These are phyloP conservation scores for Habroteleia sp. DNA, from an alignment of 2,888 invertebrate genomes.

Conservation along the genomic window DNA sequence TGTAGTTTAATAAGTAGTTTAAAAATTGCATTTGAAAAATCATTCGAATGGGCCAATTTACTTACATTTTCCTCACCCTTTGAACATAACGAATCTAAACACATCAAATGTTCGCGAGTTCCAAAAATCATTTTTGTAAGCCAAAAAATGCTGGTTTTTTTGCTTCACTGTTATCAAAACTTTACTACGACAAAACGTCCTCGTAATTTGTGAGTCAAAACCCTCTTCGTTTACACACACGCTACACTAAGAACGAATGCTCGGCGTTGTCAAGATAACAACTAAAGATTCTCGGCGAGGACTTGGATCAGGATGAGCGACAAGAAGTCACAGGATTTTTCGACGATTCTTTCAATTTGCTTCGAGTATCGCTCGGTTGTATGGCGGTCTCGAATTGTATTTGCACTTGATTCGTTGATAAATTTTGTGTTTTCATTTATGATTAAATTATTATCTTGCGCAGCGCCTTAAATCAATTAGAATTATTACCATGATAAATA, in stretches of 20 bases:
- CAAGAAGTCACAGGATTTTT: constrained; percentile 5
- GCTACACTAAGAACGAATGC: constrained; percentile 4
- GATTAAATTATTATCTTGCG: no score
- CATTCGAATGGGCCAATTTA: neutral
- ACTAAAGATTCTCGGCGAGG: neutral
- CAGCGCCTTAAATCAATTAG: no score
- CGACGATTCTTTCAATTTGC: constrained; percentile 27
- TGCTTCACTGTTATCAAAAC: constrained; percentile 6
- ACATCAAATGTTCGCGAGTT: neutral
- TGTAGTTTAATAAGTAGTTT: no score
- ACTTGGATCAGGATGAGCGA: constrained; percentile 16
- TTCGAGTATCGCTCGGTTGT: constrained; percentile 12
- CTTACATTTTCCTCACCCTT: neutral
- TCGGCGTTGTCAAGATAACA: constrained; percentile 30
- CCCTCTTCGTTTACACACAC: constrained; percentile 9
- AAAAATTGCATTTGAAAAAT: no score
- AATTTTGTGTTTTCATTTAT: no score
- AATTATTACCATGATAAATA: no score
- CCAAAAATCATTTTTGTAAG: constrained; percentile 8
- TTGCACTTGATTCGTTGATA: constrained; percentile 26
- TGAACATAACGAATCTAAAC: neutral
- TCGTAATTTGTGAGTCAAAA: constrained; percentile 24
- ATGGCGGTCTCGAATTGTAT: neutral
- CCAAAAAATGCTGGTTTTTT: constrained; percentile 8
- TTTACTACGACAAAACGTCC: constrained; percentile 18